Evolutionary conservation across 2,113 vertebrate genomes (phyloP), one percentile per base, ranked within the genome.

Genomic region (Eulemur macaco): DNA sequence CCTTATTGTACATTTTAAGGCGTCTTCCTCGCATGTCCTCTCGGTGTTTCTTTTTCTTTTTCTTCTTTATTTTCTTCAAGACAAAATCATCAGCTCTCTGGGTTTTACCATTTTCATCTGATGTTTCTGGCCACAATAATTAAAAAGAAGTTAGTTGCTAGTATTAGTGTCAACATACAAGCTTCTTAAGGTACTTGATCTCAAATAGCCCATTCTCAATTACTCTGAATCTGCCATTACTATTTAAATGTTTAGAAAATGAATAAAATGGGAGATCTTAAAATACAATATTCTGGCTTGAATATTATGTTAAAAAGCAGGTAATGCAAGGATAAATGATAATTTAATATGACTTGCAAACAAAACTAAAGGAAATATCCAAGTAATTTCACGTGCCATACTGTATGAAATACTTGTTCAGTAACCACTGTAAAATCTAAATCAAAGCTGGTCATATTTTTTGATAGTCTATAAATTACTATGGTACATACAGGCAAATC

Each of bases 21-120:
- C 99, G 99, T 92, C 99, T 99, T 29, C 98, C 98, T 39, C 98
- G 98, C 95, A 99, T 98, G 0, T 99, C 99, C 97, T 99, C 99
- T 47, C 99, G 98, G 63, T 99, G 99, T 98, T 99, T 99, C 99
- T 99, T 99, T 99, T 99, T 99, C 98, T 99, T 99, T 98, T 99
- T 99, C 76, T 99, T 99, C 98, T 99, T 99, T 95, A 99, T 99
- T 98, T 99, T 99, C 99, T 99, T 99, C 96, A 99, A 96, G 84
- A 99, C 98, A 96, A 99, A 99, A 92, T 99, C 99, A 97, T 99
- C 99, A 96, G 99, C 98, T 93, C 98, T 98, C 94, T 99, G 99
- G 78, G 98, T 99, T 98, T 99, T 99, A 93, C 99, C 98, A 95
- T 99, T 99, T 98, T 99, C 99, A 95, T 99, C 99, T 95, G 98